phyloP scores from a whole-genome alignment of 2,888 invertebrate species.

The Tetheella fluctuosa region DNA sequence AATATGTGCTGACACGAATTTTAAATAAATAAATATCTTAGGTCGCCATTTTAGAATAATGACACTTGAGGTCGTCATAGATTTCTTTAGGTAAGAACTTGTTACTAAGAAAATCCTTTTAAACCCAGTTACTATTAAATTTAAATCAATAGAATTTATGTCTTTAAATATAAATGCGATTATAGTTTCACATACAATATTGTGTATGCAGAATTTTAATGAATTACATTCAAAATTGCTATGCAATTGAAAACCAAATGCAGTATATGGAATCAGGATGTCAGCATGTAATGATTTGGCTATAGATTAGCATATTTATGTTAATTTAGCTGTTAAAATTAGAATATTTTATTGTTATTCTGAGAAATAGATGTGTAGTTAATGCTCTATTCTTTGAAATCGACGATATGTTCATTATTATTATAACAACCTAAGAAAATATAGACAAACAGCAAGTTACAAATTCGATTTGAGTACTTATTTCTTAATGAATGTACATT shows the following conservation, averaged over 20 bases:
- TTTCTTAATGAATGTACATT: background rate
- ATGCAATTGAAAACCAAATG: background rate
- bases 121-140: too few species aligned
- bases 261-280: background rate
- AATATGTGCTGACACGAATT: background rate
- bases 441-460: too few species aligned
- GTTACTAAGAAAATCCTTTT: too few species aligned
- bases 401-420: too few species aligned
- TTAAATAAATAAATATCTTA: too few species aligned
- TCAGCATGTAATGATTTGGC: background rate
- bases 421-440: too few species aligned
- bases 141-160: background rate
- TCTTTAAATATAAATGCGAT: background rate
- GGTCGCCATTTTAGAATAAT: too few species aligned
- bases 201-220: constrained; percentile 8
- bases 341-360: too few species aligned
- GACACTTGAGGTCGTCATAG: background rate
- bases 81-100: background rate
- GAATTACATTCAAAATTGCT: background rate
- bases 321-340: background rate
- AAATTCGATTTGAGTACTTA: too few species aligned
- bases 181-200: background rate
- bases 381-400: too few species aligned
- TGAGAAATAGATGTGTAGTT: too few species aligned
- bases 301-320: background rate